Percentiles rank a stretch among this genome's conserved stretches.
phyloP scores from a whole-genome alignment of 2,113 vertebrate genomes.

The Myotis yumanensis region DNA sequence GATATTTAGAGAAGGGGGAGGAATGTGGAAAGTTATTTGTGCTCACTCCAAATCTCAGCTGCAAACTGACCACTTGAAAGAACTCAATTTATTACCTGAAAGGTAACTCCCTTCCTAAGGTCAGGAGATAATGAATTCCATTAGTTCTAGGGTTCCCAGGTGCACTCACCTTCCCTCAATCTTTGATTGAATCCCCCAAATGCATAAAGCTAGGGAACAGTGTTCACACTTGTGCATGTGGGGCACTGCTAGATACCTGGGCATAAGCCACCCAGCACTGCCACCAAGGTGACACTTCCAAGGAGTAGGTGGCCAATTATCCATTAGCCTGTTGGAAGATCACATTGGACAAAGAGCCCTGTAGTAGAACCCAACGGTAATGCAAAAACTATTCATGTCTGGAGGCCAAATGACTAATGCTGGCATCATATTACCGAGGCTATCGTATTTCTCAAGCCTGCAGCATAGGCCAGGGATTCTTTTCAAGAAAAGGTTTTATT shows the following conservation, averaged over 20 bases:
- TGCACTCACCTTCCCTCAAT: background rate
- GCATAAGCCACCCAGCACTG: background rate
- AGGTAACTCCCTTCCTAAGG: background rate
- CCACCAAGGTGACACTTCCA: background rate
- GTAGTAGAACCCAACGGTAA: background rate
- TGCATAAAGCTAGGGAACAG: background rate
- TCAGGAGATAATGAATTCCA: background rate
- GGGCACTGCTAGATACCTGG: accelerated
- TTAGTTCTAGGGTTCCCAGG: background rate
- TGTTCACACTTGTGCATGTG: accelerated
- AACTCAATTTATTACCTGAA: background rate
- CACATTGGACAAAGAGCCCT: background rate
- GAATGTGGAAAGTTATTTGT: background rate
- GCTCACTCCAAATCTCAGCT: background rate
- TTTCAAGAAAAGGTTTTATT: background rate
- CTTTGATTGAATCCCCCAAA: background rate
- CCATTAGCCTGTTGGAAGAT: background rate
- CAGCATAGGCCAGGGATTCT: background rate
- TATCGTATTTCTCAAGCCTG: background rate
- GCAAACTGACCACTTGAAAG: background rate
- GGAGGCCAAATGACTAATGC: background rate
- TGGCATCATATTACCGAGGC: background rate
- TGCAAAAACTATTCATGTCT: background rate
- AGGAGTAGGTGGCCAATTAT: background rate
- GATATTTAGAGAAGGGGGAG: background rate